Percentiles rank a stretch among this genome's conserved stretches.
These are phyloP conservation scores for Lysiphlebus fabarum DNA, from an alignment of 1,140 invertebrate species.

Conservation along the genomic window DNA sequence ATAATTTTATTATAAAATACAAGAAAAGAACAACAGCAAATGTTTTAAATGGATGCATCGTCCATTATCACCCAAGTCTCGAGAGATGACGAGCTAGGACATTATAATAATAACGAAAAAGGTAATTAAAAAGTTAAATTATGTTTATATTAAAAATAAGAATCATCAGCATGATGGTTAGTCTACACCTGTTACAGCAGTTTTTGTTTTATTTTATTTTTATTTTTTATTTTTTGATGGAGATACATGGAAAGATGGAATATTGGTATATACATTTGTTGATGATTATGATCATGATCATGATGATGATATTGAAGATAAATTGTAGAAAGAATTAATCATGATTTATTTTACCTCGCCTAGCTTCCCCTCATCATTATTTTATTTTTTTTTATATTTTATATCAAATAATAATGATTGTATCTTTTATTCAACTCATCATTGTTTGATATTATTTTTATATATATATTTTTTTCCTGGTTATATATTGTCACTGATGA, in stretches of 20 bases:
- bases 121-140: too few relatives aligned
- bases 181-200: conserved; percentile 46
- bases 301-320: too few relatives aligned
- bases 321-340: background rate
- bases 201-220: background rate
- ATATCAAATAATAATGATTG: conserved; percentile 5
- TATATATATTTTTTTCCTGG: conserved; percentile 7
- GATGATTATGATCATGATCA: too few relatives aligned
- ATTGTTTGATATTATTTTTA: too few relatives aligned
- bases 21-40: conserved; percentile 57
- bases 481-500: conserved; percentile 1
- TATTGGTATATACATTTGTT: background rate
- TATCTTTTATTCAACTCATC: background rate
- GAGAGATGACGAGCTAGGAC: conserved; percentile 84
- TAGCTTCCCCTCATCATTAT: conserved; percentile 16
- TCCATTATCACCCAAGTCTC: conserved; percentile 97
- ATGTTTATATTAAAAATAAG: too few relatives aligned
- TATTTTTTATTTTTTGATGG: too few relatives aligned
- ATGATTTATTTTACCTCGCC: conserved; percentile 23
- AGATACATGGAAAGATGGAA: background rate
- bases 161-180: too few relatives aligned
- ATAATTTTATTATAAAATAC: conserved; percentile 45
- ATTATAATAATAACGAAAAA: conserved; percentile 90
- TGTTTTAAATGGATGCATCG: conserved; percentile 94
- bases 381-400: background rate